Base-by-base conservation (phyloP, 2,888 invertebrate genomes). In the Agrochola litura region DNA sequence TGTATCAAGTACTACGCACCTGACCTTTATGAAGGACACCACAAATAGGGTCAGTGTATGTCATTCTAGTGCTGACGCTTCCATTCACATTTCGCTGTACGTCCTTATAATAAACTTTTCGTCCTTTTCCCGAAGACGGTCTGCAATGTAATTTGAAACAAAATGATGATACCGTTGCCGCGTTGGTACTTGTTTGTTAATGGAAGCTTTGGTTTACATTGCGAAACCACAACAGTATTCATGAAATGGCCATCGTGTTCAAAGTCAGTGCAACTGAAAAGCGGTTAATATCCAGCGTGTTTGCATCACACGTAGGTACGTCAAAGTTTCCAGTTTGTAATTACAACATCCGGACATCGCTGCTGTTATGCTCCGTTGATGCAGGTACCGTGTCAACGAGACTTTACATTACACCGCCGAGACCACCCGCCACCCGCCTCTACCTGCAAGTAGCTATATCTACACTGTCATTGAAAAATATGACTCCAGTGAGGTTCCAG, bases 351-450 rank as follows among this genome's bases (percentile, higher is more conserved):
- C 76, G 75, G 65, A 78, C 80, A 77, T 79, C 61, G 73, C 67
- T 37, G 60, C 60, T 60, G 61, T 70, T 72, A 79, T 84, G 80
- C 82, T 82, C 71, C 73, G 68, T 73, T 89, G 87, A 92, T 90
- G 91, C 85, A 87, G 77, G 84, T 90, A 88, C 77, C 88, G 81
- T 92, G 91, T 92, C 83, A 78, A 80, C 83, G 77, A 80, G 83
- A 85, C 82, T 88, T 86, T 84, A 83, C 67, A 91, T 84, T 82
- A 90, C 81, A 81, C 91, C 88, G 68, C 77, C 64, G 91, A 89
- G 90, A 89, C 88, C 81, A 60, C 82, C 85, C 85, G 12, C 76
- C 76, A 72, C 79, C 73, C 63, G 49, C 54, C 63, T 46, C 46
- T 46, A 77, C 82, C 76, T 70, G 67, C 69, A 82, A 71, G 79